phyloP scores from a whole-genome alignment of 30 jellyfish, hydroid and myxozoan genomes.

The Haliclystus octoradiatus region DNA sequence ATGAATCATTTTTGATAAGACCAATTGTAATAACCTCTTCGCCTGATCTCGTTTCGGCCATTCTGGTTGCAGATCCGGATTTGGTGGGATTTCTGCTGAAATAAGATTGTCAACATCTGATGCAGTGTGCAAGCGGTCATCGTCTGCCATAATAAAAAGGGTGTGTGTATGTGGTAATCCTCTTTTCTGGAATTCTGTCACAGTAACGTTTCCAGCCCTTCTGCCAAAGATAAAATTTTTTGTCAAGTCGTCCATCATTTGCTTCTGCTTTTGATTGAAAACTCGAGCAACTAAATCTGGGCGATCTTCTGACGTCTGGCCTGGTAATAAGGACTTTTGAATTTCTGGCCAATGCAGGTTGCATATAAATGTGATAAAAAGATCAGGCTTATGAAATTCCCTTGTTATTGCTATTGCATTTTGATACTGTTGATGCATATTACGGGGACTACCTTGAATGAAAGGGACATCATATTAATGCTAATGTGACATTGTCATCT shows the following conservation, averaged over 20 bases:
- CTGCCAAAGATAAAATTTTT: too few relatives aligned
- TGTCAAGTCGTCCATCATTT: too few relatives aligned
- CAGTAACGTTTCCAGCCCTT: too few relatives aligned
- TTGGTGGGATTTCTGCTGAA: constrained; percentile 65
- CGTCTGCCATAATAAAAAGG: constrained; percentile 40
- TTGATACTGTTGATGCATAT: constrained; percentile 33
- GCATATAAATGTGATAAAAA: constrained; percentile 34
- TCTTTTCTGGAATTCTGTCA: too few relatives aligned
- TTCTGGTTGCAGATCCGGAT: constrained; percentile 27
- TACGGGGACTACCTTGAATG: constrained; percentile 31
- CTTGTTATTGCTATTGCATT: constrained; percentile 46
- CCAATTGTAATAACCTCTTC: too few relatives aligned
- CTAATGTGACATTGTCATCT: too few relatives aligned
- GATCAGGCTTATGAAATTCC: constrained; percentile 36
- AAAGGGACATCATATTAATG: too few relatives aligned
- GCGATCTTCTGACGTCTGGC: constrained; percentile 24
- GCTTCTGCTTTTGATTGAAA: constrained; percentile 15
- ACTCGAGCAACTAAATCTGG: constrained; percentile 45
- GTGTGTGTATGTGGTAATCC: constrained; percentile 67
- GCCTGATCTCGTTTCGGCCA: too few relatives aligned
- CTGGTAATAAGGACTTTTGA: constrained; percentile 19
- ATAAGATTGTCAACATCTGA: constrained; percentile 45
- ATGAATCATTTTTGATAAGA: too few relatives aligned
- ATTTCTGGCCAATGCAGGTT: constrained; percentile 62
- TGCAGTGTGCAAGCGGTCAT: constrained; percentile 41